A percentile compares a stretch with the other conserved stretches of the same genome.
Conservation (phyloP, 92 coral and sea anemone genomes). For the Epizoanthus scotinus region DNA sequence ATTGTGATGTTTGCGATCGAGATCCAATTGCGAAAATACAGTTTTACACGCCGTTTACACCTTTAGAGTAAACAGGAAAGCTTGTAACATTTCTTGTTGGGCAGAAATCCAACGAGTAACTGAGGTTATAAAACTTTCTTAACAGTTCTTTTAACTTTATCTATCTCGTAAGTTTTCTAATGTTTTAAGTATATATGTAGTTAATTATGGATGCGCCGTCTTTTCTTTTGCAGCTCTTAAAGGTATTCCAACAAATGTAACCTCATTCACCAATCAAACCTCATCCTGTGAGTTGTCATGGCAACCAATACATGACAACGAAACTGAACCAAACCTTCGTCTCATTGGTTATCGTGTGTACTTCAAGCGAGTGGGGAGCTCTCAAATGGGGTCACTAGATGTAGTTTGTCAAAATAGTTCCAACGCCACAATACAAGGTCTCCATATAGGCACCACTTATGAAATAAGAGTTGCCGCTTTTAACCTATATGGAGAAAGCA, state of each 20-base stretch:
- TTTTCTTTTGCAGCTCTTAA: slow-evolving; percentile 8
- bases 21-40: no score
- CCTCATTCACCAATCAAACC: not conserved
- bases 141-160: no score
- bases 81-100: no score
- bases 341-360: slow-evolving; percentile 6
- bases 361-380: not conserved
- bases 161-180: no score
- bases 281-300: slow-evolving; percentile 15
- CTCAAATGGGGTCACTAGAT: not conserved
- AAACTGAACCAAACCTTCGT: not conserved
- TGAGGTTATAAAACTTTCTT: no score
- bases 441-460: not conserved
- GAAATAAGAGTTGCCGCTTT: not conserved
- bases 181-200: no score
- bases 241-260: not conserved
- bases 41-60: no score
- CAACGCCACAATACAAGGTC: not conserved
- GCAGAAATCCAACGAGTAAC: no score
- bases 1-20: no score
- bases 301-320: not conserved
- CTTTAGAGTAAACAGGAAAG: no score
- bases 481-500: slow-evolving; percentile 7
- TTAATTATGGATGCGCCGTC: not conserved
- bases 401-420: not conserved